Evolutionary conservation across 2,113 vertebrate species (phyloP), one percentile per base, ranked within the genome.

Genomic region (Hydrolagus affinis): DNA sequence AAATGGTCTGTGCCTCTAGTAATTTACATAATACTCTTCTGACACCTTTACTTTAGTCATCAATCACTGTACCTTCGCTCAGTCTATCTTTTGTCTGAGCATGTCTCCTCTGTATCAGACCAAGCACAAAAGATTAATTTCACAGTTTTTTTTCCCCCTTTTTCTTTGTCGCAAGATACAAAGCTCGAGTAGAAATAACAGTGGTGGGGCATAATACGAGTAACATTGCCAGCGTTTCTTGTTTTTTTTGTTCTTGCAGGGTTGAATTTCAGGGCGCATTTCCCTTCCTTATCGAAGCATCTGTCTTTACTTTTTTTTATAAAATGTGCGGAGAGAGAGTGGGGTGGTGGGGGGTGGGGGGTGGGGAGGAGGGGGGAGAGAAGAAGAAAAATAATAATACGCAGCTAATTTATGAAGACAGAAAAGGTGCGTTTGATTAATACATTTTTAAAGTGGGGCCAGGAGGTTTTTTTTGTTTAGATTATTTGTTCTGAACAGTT

Each of bases 31-130:
- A 98, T 97, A 98, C 96, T 98, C 96, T 98, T 97, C 97, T 97
- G 97, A 99, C 97, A 98, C 97, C 96, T 98, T 98, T 98, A 98
- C 97, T 98, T 98, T 98, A 97, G 96, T 98, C 97, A 99, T 99
- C 97, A 98, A 98, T 99, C 97, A 99, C 94, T 85, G 95, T 95
- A 95, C 95, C 96, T 97, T 96, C 96, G 95, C 95, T 95, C 95
- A 96, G 96, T 96, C 96, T 94, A 92, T 95, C 95, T 97, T 97
- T 97, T 96, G 96, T 98, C 97, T 98, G 96, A 96, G 96, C 96
- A 95, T 97, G 97, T 98, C 97, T 96, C 94, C 95, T 95, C 96
- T 96, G 95, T 96, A 97, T 97, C 96, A 97, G 95, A 95, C 95
- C 95, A 94, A 93, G 95, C 96, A 98, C 97, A 97, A 98, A 98